phyloP scores from a whole-genome alignment of 2,888 invertebrate genomes.

The Cantharis nigra region DNA sequence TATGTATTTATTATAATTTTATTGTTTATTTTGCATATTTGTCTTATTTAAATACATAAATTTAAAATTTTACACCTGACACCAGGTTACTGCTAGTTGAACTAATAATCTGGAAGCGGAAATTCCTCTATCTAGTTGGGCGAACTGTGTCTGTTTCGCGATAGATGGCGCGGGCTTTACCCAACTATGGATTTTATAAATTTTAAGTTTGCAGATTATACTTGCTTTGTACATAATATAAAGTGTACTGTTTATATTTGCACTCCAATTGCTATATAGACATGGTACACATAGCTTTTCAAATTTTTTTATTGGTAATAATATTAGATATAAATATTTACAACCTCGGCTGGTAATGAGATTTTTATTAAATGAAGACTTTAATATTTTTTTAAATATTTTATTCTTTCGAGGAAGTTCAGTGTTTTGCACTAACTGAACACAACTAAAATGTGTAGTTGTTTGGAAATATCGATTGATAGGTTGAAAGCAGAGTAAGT shows the following conservation, averaged over 20 bases:
- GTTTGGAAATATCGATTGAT: neutral
- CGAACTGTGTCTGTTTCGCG: neutral
- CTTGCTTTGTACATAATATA: constrained; percentile 52
- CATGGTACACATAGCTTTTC: constrained; percentile 49
- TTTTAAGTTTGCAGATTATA: constrained; percentile 47
- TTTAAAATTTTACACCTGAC: neutral
- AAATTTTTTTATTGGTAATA: constrained; percentile 38
- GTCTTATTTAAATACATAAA: too few species aligned
- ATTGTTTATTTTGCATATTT: neutral
- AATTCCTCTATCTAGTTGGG: neutral
- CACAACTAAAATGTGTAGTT: neutral
- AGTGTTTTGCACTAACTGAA: neutral
- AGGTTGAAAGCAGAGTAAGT: neutral
- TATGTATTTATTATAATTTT: neutral
- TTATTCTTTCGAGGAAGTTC: neutral
- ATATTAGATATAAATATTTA: constrained; percentile 2
- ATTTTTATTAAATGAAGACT: neutral
- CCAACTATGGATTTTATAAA: constrained; percentile 46
- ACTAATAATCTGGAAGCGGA: neutral
- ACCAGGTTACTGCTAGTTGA: neutral
- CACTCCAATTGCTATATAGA: constrained; percentile 51
- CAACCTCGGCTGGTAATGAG: neutral
- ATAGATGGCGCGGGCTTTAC: constrained; percentile 42
- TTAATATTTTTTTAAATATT: neutral
- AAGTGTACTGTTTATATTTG: constrained; percentile 54